These are phyloP conservation scores for Hipparchia sbordonii DNA, from an alignment of 2,888 invertebrate genomes.

Conservation along the genomic window DNA sequence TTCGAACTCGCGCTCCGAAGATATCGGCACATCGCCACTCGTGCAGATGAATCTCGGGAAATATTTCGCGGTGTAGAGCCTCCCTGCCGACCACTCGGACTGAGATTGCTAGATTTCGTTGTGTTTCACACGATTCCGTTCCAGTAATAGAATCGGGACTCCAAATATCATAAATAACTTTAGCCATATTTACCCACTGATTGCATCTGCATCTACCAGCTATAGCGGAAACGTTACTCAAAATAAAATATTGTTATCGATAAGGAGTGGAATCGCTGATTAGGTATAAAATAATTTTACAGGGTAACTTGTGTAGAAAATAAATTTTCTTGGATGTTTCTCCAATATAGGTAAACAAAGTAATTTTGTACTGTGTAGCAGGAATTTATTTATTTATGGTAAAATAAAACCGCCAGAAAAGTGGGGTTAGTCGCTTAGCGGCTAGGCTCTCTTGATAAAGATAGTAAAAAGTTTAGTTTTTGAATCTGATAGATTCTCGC, in stretches of 20 bases:
- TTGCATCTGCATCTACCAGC: conserved; percentile 21
- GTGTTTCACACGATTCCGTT: conserved; percentile 67
- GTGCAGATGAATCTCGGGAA: conserved; percentile 79
- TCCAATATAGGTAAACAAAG: no score
- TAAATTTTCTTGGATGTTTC: no score
- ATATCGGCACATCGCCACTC: conserved; percentile 79
- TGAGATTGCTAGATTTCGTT: conserved; percentile 74
- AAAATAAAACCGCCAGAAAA: no score
- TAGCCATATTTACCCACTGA: conserved; percentile 36
- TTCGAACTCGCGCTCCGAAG: conserved; percentile 72
- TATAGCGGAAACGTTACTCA: conserved; percentile 26
- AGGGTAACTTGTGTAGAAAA: neutral
- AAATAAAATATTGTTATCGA: conserved; percentile 12
- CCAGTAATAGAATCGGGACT: conserved; percentile 44
- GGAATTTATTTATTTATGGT: no score
- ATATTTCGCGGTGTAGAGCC: conserved; percentile 71
- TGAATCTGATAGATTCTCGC: no score
- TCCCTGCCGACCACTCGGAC: conserved; percentile 59
- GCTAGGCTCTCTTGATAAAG: no score
- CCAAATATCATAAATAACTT: conserved; percentile 47
- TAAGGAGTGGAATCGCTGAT: neutral
- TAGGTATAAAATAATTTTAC: neutral
- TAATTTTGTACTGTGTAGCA: no score
- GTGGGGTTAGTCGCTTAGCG: no score
- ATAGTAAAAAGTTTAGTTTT: no score